Conservation (phyloP, 1,140 invertebrate species). For the Brachionus plicatilis region DNA sequence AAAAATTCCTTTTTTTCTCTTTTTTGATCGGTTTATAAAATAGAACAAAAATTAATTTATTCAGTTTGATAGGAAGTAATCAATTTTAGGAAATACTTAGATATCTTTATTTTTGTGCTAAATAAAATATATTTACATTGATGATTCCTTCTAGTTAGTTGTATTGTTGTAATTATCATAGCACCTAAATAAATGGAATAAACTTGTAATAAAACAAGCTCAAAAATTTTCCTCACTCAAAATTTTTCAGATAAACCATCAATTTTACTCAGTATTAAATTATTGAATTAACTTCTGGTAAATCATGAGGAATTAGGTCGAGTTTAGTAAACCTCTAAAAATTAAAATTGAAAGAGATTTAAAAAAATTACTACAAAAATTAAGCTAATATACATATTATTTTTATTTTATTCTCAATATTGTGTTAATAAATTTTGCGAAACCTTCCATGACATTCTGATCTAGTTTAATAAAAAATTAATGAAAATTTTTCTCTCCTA, state of each 20-base stretch:
- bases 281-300: not conserved
- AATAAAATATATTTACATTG: not conserved
- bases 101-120: not conserved
- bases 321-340: not conserved
- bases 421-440: not conserved
- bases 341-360: not conserved
- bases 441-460: not conserved
- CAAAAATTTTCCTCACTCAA: not conserved
- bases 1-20: not conserved
- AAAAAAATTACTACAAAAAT: not conserved
- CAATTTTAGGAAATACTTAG: not conserved
- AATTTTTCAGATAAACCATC: not conserved
- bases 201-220: not conserved
- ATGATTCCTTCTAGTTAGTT: not conserved
- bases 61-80: not conserved
- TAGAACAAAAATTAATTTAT: not conserved
- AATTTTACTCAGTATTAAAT: not conserved
- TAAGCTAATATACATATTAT: not conserved
- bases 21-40: not conserved
- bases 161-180: not conserved
- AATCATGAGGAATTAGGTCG: not conserved
- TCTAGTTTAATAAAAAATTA: not conserved
- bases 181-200: not conserved
- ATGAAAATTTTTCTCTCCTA: no score
- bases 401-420: not conserved